A percentile compares a stretch with the other conserved stretches of the same genome.
These are phyloP conservation scores for Chaetophractus vellerosus DNA, from an alignment of 2,797 vertebrate genomes.

Conservation along the genomic window DNA sequence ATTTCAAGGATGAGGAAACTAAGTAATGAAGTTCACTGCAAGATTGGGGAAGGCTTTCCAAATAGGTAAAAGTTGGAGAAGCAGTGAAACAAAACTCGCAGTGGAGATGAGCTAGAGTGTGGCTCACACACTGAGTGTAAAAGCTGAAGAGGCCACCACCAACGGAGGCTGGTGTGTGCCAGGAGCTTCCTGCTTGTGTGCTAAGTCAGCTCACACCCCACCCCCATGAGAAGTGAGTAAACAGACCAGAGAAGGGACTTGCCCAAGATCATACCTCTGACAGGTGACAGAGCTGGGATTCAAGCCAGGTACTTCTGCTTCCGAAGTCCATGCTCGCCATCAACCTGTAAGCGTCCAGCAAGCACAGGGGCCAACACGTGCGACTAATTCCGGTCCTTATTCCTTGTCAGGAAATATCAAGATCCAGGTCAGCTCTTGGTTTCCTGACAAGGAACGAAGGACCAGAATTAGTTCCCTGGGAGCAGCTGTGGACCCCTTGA, in stretches of 20 bases:
- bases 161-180: fast-evolving
- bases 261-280: background rate
- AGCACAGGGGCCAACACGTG: background rate
- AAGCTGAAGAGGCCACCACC: background rate
- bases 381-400: no score
- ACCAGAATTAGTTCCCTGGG: background rate
- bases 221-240: background rate
- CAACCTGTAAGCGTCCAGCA: background rate
- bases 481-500: background rate
- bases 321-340: background rate
- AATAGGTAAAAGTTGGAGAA: background rate
- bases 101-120: background rate
- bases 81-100: background rate
- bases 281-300: background rate
- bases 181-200: fast-evolving
- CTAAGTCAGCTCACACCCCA: background rate
- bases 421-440: background rate
- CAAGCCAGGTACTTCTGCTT: background rate
- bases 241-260: background rate
- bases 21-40: background rate
- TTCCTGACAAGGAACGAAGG: background rate
- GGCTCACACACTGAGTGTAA: background rate
- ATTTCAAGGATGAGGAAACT: background rate
- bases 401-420: no score
- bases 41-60: background rate